A percentile compares a stretch with the other conserved stretches of the same genome.
These are phyloP conservation scores for Anser brachyrhynchus DNA, from an alignment of 2,113 vertebrate genomes.

Conservation along the genomic window DNA sequence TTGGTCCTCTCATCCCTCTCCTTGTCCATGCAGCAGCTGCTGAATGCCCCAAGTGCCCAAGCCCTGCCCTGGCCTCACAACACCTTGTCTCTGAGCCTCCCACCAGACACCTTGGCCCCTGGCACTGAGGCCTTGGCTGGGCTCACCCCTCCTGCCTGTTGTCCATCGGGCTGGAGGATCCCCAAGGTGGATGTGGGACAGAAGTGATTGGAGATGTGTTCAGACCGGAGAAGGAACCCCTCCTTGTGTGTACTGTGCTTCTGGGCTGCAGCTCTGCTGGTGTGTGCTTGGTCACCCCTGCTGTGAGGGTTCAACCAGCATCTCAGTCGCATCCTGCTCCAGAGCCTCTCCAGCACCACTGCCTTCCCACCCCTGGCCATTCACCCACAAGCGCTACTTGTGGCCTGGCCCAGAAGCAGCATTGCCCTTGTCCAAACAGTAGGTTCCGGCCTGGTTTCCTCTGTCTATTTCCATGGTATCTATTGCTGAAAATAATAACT, in stretches of 20 bases:
- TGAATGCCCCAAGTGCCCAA: background rate
- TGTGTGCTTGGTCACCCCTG: background rate
- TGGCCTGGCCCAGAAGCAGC: accelerated
- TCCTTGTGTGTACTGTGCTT: accelerated
- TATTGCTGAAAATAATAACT: background rate
- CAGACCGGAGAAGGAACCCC: accelerated
- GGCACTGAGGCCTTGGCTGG: no score
- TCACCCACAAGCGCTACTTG: background rate
- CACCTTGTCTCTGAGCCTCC: accelerated
- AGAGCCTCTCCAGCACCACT: background rate
- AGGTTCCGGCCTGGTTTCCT: background rate
- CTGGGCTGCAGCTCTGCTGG: background rate
- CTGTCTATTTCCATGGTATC: background rate
- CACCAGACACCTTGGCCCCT: background rate
- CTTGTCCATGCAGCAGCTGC: accelerated
- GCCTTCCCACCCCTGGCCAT: background rate
- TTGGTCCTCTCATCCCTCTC: background rate
- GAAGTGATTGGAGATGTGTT: accelerated
- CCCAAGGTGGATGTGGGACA: background rate
- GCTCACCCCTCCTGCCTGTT: accelerated
- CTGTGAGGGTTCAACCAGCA: background rate
- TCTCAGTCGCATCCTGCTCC: accelerated
- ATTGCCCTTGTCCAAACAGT: background rate
- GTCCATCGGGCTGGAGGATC: accelerated
- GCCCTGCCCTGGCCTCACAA: background rate